These are phyloP conservation scores for Zaprionus capensis DNA, from an alignment of 1,140 invertebrate genomes.

Conservation along the genomic window DNA sequence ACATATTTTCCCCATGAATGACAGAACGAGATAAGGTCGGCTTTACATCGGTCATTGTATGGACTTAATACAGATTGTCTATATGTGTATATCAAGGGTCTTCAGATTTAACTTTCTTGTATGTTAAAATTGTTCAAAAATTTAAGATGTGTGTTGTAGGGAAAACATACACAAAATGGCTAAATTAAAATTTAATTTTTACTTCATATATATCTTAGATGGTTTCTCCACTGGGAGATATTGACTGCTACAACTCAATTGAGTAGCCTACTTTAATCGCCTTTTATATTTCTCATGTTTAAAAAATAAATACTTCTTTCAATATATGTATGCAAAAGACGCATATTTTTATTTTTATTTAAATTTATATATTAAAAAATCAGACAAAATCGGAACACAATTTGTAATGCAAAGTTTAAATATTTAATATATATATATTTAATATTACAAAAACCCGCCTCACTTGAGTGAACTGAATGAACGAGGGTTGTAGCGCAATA, in stretches of 20 bases:
- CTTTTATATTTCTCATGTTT: too few relatives aligned
- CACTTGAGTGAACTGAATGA: background rate
- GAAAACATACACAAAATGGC: slow-evolving; percentile 7
- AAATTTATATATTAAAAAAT: too few relatives aligned
- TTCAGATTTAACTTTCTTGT: background rate
- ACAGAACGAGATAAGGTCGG: slow-evolving; percentile 96
- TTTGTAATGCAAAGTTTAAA: too few relatives aligned
- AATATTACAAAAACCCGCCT: background rate
- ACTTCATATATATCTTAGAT: background rate
- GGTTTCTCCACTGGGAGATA: background rate
- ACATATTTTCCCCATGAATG: slow-evolving; percentile 97
- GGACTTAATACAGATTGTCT: background rate
- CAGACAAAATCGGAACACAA: too few relatives aligned
- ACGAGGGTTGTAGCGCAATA: background rate
- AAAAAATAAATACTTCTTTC: too few relatives aligned
- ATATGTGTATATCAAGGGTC: background rate
- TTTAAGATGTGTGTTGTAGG: background rate
- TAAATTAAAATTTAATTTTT: background rate
- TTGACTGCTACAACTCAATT: background rate
- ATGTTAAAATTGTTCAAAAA: background rate
- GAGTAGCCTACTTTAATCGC: slow-evolving; percentile 2
- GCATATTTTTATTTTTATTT: too few relatives aligned
- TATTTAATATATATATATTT: background rate
- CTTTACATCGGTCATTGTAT: slow-evolving; percentile 91
- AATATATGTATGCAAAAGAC: too few relatives aligned